These are phyloP conservation scores for Chionodraco myersi DNA, from an alignment of 2,113 vertebrate genomes.

Conservation along the genomic window DNA sequence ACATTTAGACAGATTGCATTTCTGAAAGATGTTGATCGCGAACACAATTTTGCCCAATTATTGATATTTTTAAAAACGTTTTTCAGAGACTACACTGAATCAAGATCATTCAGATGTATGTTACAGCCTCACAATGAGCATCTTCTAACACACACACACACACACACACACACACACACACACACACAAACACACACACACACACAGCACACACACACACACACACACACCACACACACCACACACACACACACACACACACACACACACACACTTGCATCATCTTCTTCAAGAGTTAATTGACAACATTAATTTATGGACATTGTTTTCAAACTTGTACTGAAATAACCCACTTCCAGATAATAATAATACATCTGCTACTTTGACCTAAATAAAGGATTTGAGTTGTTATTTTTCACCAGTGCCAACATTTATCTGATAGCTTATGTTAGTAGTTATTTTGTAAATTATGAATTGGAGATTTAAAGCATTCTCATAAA, in stretches of 20 bases:
- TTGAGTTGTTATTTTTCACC: background rate
- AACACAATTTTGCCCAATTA: no score
- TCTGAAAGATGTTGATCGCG: background rate
- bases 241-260: no score
- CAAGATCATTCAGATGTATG: background rate
- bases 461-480: background rate
- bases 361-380: background rate
- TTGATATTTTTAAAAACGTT: background rate
- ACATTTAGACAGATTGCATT: background rate
- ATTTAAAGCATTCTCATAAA: background rate
- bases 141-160: background rate
- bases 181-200: no score
- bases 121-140: background rate
- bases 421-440: background rate
- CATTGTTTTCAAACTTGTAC: background rate
- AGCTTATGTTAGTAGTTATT: background rate
- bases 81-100: background rate
- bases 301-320: background rate
- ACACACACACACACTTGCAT: background rate
- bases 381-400: background rate
- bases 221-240: no score
- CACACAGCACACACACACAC: no score
- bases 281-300: background rate
- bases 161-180: background rate
- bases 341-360: background rate